These are phyloP conservation scores for Nixonia krombeini DNA, from an alignment of 1,140 invertebrate species.

Conservation along the genomic window DNA sequence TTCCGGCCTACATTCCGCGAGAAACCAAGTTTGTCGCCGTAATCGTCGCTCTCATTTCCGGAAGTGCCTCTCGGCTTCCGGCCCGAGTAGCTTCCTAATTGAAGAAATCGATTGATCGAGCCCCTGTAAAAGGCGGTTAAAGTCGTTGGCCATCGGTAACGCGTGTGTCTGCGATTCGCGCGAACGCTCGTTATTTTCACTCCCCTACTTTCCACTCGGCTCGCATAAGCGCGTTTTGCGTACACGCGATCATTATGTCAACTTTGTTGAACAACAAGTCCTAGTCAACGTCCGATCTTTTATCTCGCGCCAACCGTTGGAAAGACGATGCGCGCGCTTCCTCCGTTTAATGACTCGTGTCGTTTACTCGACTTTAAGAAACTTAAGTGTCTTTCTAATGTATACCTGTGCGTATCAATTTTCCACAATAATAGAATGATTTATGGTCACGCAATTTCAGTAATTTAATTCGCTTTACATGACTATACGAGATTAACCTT, in stretches of 20 bases:
- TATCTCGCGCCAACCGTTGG: neutral
- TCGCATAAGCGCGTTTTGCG: neutral
- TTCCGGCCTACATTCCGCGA: constrained; percentile 39
- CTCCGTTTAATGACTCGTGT: too few relatives aligned
- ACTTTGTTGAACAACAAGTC: neutral
- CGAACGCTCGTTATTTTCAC: constrained; percentile 4
- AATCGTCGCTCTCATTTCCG: constrained; percentile 68
- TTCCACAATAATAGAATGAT: too few relatives aligned
- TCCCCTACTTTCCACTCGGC: constrained; percentile 1
- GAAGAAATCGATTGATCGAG: constrained; percentile 48
- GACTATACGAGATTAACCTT: too few relatives aligned
- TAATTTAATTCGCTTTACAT: too few relatives aligned
- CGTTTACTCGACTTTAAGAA: too few relatives aligned
- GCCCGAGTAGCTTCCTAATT: constrained; percentile 51
- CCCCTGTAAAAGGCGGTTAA: constrained; percentile 29
- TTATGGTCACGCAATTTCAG: too few relatives aligned
- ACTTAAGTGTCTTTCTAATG: too few relatives aligned
- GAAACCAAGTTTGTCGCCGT: constrained; percentile 58
- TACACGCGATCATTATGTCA: constrained; percentile 3
- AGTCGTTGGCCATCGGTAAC: constrained; percentile 4
- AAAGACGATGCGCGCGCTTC: too few relatives aligned
- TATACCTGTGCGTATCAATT: too few relatives aligned
- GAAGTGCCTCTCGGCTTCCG: constrained; percentile 65
- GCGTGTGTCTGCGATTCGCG: neutral
- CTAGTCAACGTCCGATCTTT: constrained; percentile 2